Conservation (phyloP, 2,797 vertebrate species). For the Melanotaenia pygmaea region DNA sequence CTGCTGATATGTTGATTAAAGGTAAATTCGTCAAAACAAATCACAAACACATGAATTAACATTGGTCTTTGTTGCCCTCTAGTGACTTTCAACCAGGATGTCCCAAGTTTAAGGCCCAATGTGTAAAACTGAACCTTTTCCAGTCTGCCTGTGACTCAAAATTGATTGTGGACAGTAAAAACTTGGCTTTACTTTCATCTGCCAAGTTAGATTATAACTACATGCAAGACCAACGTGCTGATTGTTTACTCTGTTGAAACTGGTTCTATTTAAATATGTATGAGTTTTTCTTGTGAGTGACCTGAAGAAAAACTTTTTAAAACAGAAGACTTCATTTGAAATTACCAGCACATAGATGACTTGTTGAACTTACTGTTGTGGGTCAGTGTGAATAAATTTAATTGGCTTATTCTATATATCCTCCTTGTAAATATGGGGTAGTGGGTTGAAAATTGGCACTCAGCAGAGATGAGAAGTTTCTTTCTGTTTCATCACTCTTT, state of each 20-base stretch:
- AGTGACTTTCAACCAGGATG: constrained; percentile 22
- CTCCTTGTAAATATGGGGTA: constrained; percentile 23
- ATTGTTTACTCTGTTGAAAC: constrained; percentile 6
- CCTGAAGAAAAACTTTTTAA: not conserved
- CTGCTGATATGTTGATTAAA: not conserved
- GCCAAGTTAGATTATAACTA: constrained; percentile 33
- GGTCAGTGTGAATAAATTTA: constrained; percentile 20
- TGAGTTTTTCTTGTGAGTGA: not conserved
- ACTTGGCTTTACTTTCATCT: constrained; percentile 18
- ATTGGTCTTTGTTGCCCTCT: constrained; percentile 49
- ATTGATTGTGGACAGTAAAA: constrained; percentile 10
- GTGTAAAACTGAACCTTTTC: not conserved
- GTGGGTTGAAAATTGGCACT: constrained; percentile 29
- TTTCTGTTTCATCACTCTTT: constrained; percentile 72
- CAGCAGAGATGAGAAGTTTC: constrained; percentile 43
- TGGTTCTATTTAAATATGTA: not conserved
- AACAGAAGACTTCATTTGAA: not conserved
- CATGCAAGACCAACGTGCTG: constrained; percentile 19
- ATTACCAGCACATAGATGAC: not conserved
- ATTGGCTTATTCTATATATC: constrained; percentile 10
- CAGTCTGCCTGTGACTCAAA: constrained; percentile 18
- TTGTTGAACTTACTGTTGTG: not conserved
- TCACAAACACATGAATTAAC: too few relatives aligned
- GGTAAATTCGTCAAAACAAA: too few relatives aligned
- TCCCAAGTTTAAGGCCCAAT: not conserved